Conservation (phyloP, 2,113 vertebrate species). For the Microcebus tavaratra region DNA sequence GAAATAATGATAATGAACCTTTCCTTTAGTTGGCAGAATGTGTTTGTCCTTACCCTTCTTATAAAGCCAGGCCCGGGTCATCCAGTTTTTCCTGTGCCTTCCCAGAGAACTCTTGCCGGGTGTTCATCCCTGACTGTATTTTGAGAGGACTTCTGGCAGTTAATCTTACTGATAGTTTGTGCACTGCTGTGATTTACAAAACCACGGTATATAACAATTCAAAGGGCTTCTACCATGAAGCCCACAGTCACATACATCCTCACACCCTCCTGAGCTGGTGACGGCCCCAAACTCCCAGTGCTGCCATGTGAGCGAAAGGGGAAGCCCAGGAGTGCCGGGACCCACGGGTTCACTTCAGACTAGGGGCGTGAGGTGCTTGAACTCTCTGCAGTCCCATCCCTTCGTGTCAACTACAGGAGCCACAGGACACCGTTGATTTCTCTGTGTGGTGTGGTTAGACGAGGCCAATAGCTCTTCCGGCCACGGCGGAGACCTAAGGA, state of each 20-base stretch:
- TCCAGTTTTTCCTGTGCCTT: not conserved
- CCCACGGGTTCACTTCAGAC: not conserved
- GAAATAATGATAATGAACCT: not conserved
- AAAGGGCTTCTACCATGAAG: not conserved
- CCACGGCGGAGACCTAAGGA: not conserved
- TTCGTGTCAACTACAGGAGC: not conserved
- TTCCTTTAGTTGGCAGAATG: too few relatives aligned
- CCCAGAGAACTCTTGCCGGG: not conserved
- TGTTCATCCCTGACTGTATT: not conserved
- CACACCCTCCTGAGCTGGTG: not conserved
- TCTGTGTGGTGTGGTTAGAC: accelerated
- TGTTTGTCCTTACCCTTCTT: not conserved
- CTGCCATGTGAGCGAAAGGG: accelerated
- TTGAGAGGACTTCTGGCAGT: not conserved
- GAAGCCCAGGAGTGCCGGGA: accelerated
- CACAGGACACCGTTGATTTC: not conserved
- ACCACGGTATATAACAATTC: not conserved
- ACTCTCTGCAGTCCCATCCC: not conserved
- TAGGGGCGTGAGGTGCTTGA: accelerated
- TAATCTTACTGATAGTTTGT: not conserved
- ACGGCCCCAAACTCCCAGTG: not conserved
- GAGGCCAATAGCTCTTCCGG: not conserved
- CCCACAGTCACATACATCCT: accelerated
- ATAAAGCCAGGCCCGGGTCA: not conserved
- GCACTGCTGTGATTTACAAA: not conserved